Evolutionary conservation across 2,888 invertebrate genomes (phyloP).

Genomic region (Epinotia demarniana): DNA sequence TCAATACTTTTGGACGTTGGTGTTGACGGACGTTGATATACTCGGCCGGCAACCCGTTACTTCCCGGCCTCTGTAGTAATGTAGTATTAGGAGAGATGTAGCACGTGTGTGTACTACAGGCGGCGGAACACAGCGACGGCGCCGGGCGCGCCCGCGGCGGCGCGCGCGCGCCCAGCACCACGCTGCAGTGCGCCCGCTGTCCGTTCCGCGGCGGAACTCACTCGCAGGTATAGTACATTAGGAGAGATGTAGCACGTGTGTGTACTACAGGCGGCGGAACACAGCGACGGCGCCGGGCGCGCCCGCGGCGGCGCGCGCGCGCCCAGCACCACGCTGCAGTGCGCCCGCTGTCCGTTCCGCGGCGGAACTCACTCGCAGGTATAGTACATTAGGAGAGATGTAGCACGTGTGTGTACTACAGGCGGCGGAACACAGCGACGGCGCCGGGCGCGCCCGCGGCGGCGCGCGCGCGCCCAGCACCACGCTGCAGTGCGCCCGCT

Average conservation of each 20-base stretch:
- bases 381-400: no score
- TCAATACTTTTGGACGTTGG: no score
- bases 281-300: slow-evolving; percentile 43
- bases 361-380: slow-evolving; percentile 68
- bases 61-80: no score
- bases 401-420: not conserved
- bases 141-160: slow-evolving; percentile 47
- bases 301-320: slow-evolving; percentile 46
- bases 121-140: slow-evolving; percentile 33
- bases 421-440: slow-evolving; percentile 28
- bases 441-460: slow-evolving; percentile 47
- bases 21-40: no score
- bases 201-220: slow-evolving; percentile 66
- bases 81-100: no score
- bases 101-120: not conserved
- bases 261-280: not conserved
- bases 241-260: no score
- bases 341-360: slow-evolving; percentile 70
- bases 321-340: slow-evolving; percentile 61
- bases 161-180: slow-evolving; percentile 46
- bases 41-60: no score
- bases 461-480: slow-evolving; percentile 46
- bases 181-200: slow-evolving; percentile 72
- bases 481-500: slow-evolving; percentile 70
- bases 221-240: slow-evolving; percentile 58